These are phyloP conservation scores for Halictus rubicundus DNA, from an alignment of 1,140 invertebrate species.

Conservation along the genomic window DNA sequence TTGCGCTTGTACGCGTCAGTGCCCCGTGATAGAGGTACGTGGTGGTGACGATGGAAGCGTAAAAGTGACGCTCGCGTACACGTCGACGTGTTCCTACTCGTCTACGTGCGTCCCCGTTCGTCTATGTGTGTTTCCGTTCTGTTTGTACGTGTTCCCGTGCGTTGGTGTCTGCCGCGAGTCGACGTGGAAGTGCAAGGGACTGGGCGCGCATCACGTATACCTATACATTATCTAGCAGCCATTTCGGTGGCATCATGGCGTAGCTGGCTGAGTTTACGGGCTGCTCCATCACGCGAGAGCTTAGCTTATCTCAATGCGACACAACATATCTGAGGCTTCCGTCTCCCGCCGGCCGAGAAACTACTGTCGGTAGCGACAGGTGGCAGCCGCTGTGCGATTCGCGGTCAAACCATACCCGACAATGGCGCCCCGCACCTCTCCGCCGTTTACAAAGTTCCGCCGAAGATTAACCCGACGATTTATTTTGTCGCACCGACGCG, in stretches of 20 bases:
- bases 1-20: conserved; percentile 10
- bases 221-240: conserved; percentile 76
- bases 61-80: conserved; percentile 19
- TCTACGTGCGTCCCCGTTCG: neutral
- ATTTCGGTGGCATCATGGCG: conserved; percentile 75
- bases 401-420: conserved; percentile 68
- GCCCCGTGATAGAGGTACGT: conserved; percentile 14
- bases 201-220: conserved; percentile 62
- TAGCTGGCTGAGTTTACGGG: conserved; percentile 74
- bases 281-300: conserved; percentile 76
- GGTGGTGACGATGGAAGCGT: conserved; percentile 33
- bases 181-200: conserved; percentile 45
- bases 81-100: neutral
- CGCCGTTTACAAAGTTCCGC: conserved; percentile 62
- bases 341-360: conserved; percentile 66
- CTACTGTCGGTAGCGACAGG: conserved; percentile 67
- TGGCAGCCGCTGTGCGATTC: conserved; percentile 63
- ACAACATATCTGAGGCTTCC: conserved; percentile 78
- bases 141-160: neutral
- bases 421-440: neutral
- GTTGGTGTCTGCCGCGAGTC: neutral
- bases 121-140: neutral
- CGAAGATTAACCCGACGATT: conserved; percentile 69
- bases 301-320: conserved; percentile 79
- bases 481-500: conserved; percentile 53